Conservation (phyloP, 2,797 vertebrate species). For the Myripristis jacobus region DNA sequence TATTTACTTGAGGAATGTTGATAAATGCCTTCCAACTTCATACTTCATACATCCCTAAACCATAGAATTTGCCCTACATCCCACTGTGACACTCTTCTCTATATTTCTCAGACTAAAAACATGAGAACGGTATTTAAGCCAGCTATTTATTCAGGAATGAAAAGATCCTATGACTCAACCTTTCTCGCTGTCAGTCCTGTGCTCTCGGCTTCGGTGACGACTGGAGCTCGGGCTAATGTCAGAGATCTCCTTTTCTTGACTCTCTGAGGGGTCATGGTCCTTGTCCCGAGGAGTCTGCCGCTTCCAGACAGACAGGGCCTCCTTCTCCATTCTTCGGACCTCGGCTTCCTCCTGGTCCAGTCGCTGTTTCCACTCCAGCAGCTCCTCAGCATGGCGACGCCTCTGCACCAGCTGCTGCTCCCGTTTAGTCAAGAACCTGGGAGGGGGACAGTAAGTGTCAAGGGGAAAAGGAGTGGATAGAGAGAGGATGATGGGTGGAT, state of each 20-base stretch:
- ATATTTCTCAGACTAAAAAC: not conserved
- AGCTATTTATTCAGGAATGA: not conserved
- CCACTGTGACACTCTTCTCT: not conserved
- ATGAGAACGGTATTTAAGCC: not conserved
- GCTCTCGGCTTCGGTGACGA: constrained; percentile 54
- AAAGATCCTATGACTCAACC: constrained; percentile 53
- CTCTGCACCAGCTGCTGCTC: constrained; percentile 96
- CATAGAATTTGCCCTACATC: not conserved
- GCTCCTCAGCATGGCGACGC: constrained; percentile 91
- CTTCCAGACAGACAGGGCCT: constrained; percentile 93
- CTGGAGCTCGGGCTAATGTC: constrained; percentile 71
- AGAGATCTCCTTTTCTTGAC: constrained; percentile 80
- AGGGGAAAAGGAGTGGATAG: constrained; percentile 25
- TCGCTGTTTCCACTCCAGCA: constrained; percentile 93
- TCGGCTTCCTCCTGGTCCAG: constrained; percentile 95
- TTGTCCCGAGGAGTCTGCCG: constrained; percentile 78
- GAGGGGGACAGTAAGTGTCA: constrained; percentile 32
- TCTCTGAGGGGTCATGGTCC: constrained; percentile 44
- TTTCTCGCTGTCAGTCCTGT: constrained; percentile 65
- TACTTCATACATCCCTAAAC: not conserved
- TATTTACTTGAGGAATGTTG: not conserved
- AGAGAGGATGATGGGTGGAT: constrained; percentile 20
- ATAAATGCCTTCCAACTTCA: not conserved
- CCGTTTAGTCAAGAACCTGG: constrained; percentile 95
- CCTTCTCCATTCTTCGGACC: constrained; percentile 91